phyloP scores from a whole-genome alignment of 2,888 invertebrate species.

The Falcaria lacertinaria region DNA sequence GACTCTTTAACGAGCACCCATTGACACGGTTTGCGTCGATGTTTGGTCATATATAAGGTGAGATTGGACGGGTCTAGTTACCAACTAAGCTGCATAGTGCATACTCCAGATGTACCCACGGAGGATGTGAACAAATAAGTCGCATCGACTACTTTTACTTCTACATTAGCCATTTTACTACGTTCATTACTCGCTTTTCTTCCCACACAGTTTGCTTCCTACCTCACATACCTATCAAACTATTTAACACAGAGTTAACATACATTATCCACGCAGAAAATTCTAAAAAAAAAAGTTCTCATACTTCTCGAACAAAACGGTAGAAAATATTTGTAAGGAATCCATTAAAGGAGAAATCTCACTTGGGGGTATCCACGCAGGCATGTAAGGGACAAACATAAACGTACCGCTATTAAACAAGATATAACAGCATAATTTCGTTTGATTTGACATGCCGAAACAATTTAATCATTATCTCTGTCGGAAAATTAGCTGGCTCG shows the following conservation, averaged over 20 bases:
- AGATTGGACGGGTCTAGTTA: not conserved
- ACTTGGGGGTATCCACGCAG: conserved; percentile 51
- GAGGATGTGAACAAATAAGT: conserved; percentile 1
- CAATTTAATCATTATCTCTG: conserved; percentile 77
- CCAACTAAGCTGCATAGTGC: conserved; percentile 1
- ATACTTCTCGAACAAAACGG: conserved; percentile 10
- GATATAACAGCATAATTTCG: conserved; percentile 79
- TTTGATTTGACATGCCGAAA: conserved; percentile 79
- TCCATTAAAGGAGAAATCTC: conserved; percentile 58
- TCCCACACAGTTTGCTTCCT: conserved; percentile 1
- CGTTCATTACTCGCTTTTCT: not conserved
- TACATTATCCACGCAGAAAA: conserved; percentile 1
- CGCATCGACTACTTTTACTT: conserved; percentile 1
- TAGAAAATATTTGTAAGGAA: conserved; percentile 34
- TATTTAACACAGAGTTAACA: not conserved
- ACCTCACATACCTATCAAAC: not conserved
- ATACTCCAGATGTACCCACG: conserved; percentile 1
- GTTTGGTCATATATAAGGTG: not conserved
- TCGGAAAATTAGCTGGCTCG: conserved; percentile 51
- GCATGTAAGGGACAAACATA: conserved; percentile 61
- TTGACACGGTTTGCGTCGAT: conserved; percentile 1
- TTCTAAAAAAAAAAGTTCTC: conserved; percentile 15
- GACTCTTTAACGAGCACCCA: conserved; percentile 1
- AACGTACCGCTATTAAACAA: conserved; percentile 71
- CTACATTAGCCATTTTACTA: not conserved